Evolutionary conservation across 2,797 vertebrate species (phyloP), one percentile per base, ranked within the genome.

Genomic region (Rhynchonycteris naso): DNA sequence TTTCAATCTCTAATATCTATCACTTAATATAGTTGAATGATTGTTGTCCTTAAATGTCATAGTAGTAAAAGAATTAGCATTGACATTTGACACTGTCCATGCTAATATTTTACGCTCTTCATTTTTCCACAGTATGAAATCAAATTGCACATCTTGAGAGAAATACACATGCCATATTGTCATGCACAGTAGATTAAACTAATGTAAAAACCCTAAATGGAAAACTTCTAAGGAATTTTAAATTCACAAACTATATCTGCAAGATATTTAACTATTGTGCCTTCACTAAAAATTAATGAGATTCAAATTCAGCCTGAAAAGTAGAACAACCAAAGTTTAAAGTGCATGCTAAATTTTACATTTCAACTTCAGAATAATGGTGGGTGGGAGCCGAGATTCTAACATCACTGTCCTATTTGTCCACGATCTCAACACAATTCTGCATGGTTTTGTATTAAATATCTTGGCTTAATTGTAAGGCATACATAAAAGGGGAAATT

Each of bases 1-100:
- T 94, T 98, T 15, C 50, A 92, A 84, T 71, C 74, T 97, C 72
- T 97, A 97, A 95, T 93, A 95, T 78, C 88, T 97, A 95, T 95
- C 92, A 96, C 28, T 97, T 94, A 74, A 95, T 96, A 97, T 97
- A 96, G 84, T 95, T 97, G 74, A 93, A 69, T 38, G 50, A 94
- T 97, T 96, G 61, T 90, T 97, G 56, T 93, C 94, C 83, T 98
- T 97, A 97, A 96, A 98, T 96, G 96, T 97, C 95, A 97, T 94
- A 97, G 95, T 83, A 97, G 97, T 93, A 96, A 97, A 97, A 52
- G 63, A 97, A 95, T 97, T 98, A 97, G 19, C 87, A 54, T 84
- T 3, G 88, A 97, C 92, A 95, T 30, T 97, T 98, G 96, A 90
- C 96, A 95, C 96, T 97, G 86, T 97, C 98, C 95, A 97, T 95